Percentiles rank a stretch among this genome's conserved stretches.
These are phyloP conservation scores for Xiphorhynchus erythropygius DNA, from an alignment of 2,797 vertebrate genomes.

Conservation along the genomic window DNA sequence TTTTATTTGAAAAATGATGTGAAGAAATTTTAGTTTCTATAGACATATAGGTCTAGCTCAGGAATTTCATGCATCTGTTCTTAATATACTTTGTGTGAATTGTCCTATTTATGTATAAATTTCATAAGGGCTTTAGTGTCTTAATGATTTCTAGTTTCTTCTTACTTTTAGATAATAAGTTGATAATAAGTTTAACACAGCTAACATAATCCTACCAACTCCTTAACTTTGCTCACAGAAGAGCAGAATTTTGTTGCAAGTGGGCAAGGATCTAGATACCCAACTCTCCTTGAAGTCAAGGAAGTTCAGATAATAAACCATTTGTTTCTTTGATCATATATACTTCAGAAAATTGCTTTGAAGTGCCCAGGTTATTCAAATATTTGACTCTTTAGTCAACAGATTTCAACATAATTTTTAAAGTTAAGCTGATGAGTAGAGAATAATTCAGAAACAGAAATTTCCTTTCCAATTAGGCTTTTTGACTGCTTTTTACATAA, in stretches of 20 bases:
- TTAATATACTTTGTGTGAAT: not conserved
- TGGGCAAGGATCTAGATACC: not conserved
- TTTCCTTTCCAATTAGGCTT: not conserved
- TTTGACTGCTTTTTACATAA: not conserved
- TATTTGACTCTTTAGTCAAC: not conserved
- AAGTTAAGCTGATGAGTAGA: not conserved
- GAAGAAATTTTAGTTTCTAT: not conserved
- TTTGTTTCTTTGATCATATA: not conserved
- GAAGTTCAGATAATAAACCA: not conserved
- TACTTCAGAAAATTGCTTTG: not conserved
- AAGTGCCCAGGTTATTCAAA: not conserved
- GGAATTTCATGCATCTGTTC: not conserved
- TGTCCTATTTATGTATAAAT: not conserved
- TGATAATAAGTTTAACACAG: not conserved
- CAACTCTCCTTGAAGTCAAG: not conserved
- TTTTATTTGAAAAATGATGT: not conserved
- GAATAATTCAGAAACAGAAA: not conserved
- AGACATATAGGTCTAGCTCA: not conserved
- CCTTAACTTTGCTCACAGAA: not conserved
- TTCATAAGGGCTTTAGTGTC: not conserved
- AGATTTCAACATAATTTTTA: not conserved
- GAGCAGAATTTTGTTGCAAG: not conserved
- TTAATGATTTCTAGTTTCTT: not conserved
- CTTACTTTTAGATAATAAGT: not conserved
- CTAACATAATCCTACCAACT: not conserved